These are phyloP conservation scores for Coelopa frigida DNA, from an alignment of 1,140 invertebrate genomes.

Conservation along the genomic window DNA sequence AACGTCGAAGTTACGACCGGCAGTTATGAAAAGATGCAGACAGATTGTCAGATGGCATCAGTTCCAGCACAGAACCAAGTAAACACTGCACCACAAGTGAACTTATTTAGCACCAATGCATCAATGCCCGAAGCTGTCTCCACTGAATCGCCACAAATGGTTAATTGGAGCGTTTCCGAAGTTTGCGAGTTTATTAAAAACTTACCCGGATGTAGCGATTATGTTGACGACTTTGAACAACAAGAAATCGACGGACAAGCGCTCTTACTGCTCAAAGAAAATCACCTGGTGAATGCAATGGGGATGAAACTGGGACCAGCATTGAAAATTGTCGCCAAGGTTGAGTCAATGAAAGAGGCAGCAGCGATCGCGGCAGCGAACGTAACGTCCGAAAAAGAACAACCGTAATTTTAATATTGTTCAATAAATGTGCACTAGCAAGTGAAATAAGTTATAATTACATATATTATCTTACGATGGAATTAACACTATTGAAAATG, in stretches of 20 bases:
- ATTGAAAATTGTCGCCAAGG: conserved; percentile 79
- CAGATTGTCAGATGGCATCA: too few species aligned
- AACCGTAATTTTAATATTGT: too few species aligned
- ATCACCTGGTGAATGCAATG: conserved; percentile 91
- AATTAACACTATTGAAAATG: neutral
- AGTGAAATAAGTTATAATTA: neutral
- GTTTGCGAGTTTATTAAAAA: conserved; percentile 80
- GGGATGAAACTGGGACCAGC: conserved; percentile 92
- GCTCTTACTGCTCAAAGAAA: conserved; percentile 85
- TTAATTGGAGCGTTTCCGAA: conserved; percentile 55
- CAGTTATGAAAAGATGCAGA: too few species aligned
- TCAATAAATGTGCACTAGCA: neutral
- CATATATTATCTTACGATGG: neutral
- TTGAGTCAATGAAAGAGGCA: conserved; percentile 43
- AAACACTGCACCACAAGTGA: too few species aligned
- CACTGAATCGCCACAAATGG: conserved; percentile 22
- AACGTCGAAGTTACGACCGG: neutral
- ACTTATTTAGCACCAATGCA: too few species aligned
- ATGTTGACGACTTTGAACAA: conserved; percentile 89
- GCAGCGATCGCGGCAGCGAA: conserved; percentile 9
- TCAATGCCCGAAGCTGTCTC: too few species aligned
- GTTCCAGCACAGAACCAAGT: too few species aligned
- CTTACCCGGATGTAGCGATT: conserved; percentile 81
- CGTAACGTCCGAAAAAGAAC: too few species aligned
- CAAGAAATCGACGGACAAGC: conserved; percentile 96